These are phyloP conservation scores for Notospermus geniculatus DNA, from an alignment of 1,140 invertebrate species.

Conservation along the genomic window DNA sequence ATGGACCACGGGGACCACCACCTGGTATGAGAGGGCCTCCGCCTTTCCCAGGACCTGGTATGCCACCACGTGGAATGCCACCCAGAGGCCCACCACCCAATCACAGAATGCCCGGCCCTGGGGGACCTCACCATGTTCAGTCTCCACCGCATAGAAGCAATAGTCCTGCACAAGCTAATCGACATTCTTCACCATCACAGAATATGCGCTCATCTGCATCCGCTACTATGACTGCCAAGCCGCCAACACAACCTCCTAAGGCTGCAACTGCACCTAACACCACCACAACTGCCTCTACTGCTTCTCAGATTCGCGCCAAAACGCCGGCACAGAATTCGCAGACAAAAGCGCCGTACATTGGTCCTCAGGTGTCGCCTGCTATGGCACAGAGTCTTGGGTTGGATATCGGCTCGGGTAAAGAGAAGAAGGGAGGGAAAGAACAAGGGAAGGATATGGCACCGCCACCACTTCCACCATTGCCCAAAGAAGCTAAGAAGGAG, in stretches of 20 bases:
- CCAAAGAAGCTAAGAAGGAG: not conserved
- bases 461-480: not conserved
- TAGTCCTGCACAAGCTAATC: too few species aligned
- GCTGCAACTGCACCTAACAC: not conserved
- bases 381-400: conserved; percentile 8
- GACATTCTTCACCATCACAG: too few species aligned
- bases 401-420: not conserved
- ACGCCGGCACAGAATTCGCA: too few species aligned
- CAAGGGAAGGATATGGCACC: not conserved
- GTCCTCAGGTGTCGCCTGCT: conserved; percentile 4
- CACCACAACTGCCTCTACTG: not conserved
- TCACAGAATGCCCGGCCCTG: not conserved
- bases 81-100: not conserved
- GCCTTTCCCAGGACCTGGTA: not conserved
- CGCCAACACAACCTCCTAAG: not conserved
- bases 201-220: not conserved
- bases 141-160: not conserved
- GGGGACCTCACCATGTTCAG: not conserved
- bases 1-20: conserved; percentile 1
- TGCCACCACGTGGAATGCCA: not conserved
- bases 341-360: not conserved
- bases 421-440: not conserved
- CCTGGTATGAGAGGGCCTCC: too few species aligned
- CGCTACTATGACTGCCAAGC: not conserved
- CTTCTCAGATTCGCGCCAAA: too few species aligned